These are phyloP conservation scores for Holothuria glaberrima DNA, from an alignment of 35 echinoderm and acorn worm species.

Conservation along the genomic window DNA sequence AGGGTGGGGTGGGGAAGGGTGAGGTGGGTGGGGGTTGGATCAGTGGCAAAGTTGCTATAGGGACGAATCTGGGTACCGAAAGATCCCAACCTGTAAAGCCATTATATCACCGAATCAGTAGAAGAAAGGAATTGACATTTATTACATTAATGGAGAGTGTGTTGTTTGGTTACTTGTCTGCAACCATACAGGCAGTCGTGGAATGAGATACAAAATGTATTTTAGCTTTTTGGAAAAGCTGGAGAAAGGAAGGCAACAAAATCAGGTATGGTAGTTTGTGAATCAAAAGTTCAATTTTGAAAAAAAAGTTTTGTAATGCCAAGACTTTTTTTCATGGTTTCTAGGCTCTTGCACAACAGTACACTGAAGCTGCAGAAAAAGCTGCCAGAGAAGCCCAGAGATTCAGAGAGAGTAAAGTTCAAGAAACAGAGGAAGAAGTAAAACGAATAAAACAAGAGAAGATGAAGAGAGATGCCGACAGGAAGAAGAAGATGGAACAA, in stretches of 20 bases:
- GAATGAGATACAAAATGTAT: too few relatives aligned
- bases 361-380: constrained; percentile 82
- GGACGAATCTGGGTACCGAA: background rate
- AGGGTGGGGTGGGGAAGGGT: too few relatives aligned
- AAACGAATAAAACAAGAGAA: constrained; percentile 92
- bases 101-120: background rate
- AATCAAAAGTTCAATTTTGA: background rate
- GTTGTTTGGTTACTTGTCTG: too few relatives aligned
- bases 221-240: background rate
- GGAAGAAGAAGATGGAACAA: constrained; percentile 77
- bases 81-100: background rate
- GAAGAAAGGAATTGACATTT: background rate
- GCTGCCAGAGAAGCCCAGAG: constrained; percentile 79
- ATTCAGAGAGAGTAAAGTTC: constrained; percentile 89
- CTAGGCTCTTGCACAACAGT: constrained; percentile 77
- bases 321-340: background rate
- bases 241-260: background rate
- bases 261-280: background rate
- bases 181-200: too few relatives aligned
- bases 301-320: background rate
- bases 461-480: constrained; percentile 74
- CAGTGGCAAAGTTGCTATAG: too few relatives aligned
- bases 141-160: background rate
- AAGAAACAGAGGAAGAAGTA: constrained; percentile 71
- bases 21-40: too few relatives aligned